Percentiles rank a stretch among this genome's conserved stretches.
phyloP scores from a whole-genome alignment of 2,113 vertebrate genomes.

The Xiphophorus couchianus region DNA sequence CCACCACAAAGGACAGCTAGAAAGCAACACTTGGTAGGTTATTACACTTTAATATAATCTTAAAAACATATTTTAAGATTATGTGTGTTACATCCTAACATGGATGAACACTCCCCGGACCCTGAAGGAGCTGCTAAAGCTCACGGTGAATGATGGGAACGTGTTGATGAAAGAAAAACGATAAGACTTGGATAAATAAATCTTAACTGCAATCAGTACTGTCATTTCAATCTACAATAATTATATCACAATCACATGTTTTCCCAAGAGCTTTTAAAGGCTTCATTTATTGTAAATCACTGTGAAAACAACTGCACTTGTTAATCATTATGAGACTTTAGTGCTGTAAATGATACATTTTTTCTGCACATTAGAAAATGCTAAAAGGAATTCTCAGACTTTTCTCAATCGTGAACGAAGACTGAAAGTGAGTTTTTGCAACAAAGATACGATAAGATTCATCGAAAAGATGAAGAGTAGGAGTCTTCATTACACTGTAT shows the following conservation, averaged over 20 bases:
- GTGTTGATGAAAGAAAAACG: no score
- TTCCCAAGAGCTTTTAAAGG: not conserved
- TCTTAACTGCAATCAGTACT: no score
- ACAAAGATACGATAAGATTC: constrained; percentile 13
- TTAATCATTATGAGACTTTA: not conserved
- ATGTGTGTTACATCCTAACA: no score
- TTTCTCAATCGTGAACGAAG: not conserved
- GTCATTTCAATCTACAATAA: no score
- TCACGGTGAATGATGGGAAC: no score
- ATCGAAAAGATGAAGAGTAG: constrained; percentile 41
- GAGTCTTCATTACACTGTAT: constrained; percentile 52
- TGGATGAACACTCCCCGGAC: not conserved
- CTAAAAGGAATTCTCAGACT: not conserved
- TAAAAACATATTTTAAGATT: not conserved
- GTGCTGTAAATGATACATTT: not conserved
- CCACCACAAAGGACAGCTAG: not conserved
- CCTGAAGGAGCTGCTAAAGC: no score
- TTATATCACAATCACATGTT: no score
- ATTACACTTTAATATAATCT: not conserved
- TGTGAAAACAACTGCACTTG: not conserved
- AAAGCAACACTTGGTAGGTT: not conserved
- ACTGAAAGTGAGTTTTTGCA: constrained; percentile 1
- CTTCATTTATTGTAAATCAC: not conserved
- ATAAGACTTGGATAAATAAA: no score
- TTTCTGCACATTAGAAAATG: not conserved